Percentiles rank a stretch among this genome's conserved stretches.
Evolutionary conservation across 2,888 invertebrate genomes (phyloP).

Genomic region (Gnatocerus cornutus): DNA sequence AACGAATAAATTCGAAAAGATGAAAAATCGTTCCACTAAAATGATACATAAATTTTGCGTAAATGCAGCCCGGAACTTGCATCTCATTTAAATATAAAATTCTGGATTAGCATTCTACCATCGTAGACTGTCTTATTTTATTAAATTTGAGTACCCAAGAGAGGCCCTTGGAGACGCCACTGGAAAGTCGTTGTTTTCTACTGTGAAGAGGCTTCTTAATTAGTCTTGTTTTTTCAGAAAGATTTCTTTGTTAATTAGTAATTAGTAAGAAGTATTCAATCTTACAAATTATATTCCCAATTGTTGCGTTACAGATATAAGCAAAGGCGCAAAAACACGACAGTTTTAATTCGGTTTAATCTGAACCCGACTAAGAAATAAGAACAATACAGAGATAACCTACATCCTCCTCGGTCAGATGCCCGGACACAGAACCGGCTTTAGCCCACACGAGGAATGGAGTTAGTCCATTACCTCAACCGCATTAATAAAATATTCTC

Average conservation of each 20-base stretch:
- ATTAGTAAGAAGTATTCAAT: no score
- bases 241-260: no score
- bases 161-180: slow-evolving; percentile 45
- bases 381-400: slow-evolving; percentile 65
- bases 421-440: slow-evolving; percentile 54
- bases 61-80: slow-evolving; percentile 42
- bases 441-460: slow-evolving; percentile 25
- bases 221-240: slow-evolving; percentile 17
- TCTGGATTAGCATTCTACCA: slow-evolving; percentile 23
- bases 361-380: slow-evolving; percentile 54
- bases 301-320: slow-evolving; percentile 3
- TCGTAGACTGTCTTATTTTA: slow-evolving; percentile 9
- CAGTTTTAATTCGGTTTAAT: slow-evolving; percentile 45
- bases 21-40: slow-evolving; percentile 17
- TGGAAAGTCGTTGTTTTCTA: slow-evolving; percentile 38
- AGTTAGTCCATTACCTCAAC: slow-evolving; percentile 6
- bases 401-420: slow-evolving; percentile 63
- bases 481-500: slow-evolving; percentile 9
- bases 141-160: slow-evolving; percentile 15
- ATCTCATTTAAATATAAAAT: slow-evolving; percentile 38
- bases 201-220: slow-evolving; percentile 23
- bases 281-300: slow-evolving; percentile 6
- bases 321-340: slow-evolving; percentile 33
- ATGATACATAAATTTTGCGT: slow-evolving; percentile 35
- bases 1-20: slow-evolving; percentile 22